Evolutionary conservation across 1,140 invertebrate genomes (phyloP).

Genomic region (Medauroidea extradentata): DNA sequence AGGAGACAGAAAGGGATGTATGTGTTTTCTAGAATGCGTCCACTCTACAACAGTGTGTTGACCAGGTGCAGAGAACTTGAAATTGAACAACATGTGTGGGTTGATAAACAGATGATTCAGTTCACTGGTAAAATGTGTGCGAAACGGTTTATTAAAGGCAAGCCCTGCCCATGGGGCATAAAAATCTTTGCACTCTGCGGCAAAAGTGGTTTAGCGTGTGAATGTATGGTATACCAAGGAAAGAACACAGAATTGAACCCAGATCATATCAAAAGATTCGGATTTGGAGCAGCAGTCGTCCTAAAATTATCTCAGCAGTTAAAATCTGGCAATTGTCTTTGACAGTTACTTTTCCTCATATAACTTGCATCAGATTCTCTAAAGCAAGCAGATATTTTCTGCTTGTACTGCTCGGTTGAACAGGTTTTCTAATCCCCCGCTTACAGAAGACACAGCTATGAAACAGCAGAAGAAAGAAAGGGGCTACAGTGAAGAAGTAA

Average conservation of each 20-base stretch:
- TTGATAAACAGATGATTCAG: conserved; percentile 35
- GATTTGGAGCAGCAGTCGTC: conserved; percentile 8
- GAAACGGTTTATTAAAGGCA: conserved; percentile 25
- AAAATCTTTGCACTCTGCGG: conserved; percentile 29
- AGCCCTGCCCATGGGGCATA: conserved; percentile 26
- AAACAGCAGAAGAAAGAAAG: conserved; percentile 10
- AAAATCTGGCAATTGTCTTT: neutral
- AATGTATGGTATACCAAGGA: conserved; percentile 30
- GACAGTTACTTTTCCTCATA: conserved; percentile 22
- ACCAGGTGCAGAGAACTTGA: conserved; percentile 3
- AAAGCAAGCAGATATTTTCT: conserved; percentile 6
- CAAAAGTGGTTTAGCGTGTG: conserved; percentile 23
- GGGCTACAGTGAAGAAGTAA: conserved; percentile 1
- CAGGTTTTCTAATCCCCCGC: conserved; percentile 12
- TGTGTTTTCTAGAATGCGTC: neutral
- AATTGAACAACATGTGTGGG: conserved; percentile 18
- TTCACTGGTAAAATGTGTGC: conserved; percentile 26
- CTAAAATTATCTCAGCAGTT: neutral
- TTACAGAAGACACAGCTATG: conserved; percentile 15
- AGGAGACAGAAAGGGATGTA: neutral
- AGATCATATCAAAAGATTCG: conserved; percentile 7
- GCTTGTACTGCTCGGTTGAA: conserved; percentile 15
- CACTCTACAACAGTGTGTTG: conserved; percentile 12
- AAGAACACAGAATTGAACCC: conserved; percentile 13
- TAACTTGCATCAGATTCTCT: conserved; percentile 4